Evolutionary conservation across 1,140 invertebrate species (phyloP).

Genomic region (Anagrus nilaparvatae): DNA sequence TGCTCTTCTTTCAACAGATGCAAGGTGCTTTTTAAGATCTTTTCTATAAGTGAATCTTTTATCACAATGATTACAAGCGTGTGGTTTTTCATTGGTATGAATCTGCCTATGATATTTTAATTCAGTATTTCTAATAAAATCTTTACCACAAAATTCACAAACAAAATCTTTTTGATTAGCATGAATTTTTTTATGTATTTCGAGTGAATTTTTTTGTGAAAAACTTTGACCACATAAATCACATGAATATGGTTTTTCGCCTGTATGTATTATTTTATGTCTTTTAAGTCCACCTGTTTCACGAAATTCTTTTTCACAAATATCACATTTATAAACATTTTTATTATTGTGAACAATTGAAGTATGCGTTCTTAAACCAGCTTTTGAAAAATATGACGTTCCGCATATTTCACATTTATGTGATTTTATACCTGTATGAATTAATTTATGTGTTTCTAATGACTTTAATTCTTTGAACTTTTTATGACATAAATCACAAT

Average conservation of each 20-base stretch:
- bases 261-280: too few relatives aligned
- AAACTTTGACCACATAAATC: constrained; percentile 65
- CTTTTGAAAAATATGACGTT: too few relatives aligned
- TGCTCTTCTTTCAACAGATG: too few relatives aligned
- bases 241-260: constrained; percentile 72
- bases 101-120: constrained; percentile 59
- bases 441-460: constrained; percentile 16
- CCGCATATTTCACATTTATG: constrained; percentile 1
- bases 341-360: too few relatives aligned
- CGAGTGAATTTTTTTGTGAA: constrained; percentile 53
- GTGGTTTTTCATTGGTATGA: constrained; percentile 54
- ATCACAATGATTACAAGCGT: constrained; percentile 49
- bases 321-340: too few relatives aligned
- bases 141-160: constrained; percentile 59
- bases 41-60: constrained; percentile 61
- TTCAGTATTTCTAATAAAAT: constrained; percentile 63
- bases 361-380: too few relatives aligned
- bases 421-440: too few relatives aligned
- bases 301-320: too few relatives aligned
- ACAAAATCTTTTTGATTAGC: constrained; percentile 54
- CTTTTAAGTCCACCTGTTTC: too few relatives aligned
- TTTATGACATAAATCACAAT: constrained; percentile 7
- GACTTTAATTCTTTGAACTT: constrained; percentile 12
- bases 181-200: constrained; percentile 58
- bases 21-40: too few relatives aligned